Evolutionary conservation across 2,113 vertebrate genomes (phyloP).

Genomic region (Hippoglossus stenolepis): DNA sequence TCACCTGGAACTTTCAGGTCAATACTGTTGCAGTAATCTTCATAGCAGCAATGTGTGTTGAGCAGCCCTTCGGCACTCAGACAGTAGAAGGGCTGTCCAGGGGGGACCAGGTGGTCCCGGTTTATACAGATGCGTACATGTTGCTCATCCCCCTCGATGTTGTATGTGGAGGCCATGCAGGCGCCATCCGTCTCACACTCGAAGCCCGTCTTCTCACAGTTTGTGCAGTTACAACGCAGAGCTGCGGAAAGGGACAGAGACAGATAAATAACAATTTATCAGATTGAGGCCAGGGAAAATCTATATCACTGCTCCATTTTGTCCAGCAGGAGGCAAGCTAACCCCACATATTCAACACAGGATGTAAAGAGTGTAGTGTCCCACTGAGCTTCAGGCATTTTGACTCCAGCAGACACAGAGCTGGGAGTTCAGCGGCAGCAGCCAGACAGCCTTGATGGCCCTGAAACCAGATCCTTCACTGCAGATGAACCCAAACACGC

Average conservation of each 20-base stretch:
- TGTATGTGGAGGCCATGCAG: conserved; percentile 95
- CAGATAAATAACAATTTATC: background rate
- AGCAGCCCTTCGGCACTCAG: conserved; percentile 91
- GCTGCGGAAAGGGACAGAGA: conserved; percentile 72
- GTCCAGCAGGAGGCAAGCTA: conserved; percentile 72
- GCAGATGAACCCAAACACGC: conserved; percentile 84
- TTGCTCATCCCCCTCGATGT: conserved; percentile 86
- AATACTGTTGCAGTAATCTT: conserved; percentile 96
- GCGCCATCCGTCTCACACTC: conserved; percentile 96
- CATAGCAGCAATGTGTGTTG: conserved; percentile 97
- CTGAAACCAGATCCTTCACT: conserved; percentile 82
- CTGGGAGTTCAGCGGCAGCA: conserved; percentile 54
- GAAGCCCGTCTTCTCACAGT: conserved; percentile 90
- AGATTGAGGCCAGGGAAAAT: background rate
- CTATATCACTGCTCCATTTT: background rate
- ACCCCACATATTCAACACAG: conserved; percentile 2
- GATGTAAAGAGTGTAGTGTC: background rate
- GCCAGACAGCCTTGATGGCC: conserved; percentile 65
- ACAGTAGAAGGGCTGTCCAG: conserved; percentile 95
- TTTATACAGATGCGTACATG: conserved; percentile 93
- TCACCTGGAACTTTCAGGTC: conserved; percentile 92
- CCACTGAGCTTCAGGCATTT: conserved; percentile 43
- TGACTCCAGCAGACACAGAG: conserved; percentile 55
- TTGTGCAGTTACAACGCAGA: conserved; percentile 91
- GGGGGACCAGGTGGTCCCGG: conserved; percentile 87